A percentile compares a stretch with the other conserved stretches of the same genome.
These are phyloP conservation scores for Malaclemys terrapin DNA, from an alignment of 2,113 vertebrate species.

Conservation along the genomic window DNA sequence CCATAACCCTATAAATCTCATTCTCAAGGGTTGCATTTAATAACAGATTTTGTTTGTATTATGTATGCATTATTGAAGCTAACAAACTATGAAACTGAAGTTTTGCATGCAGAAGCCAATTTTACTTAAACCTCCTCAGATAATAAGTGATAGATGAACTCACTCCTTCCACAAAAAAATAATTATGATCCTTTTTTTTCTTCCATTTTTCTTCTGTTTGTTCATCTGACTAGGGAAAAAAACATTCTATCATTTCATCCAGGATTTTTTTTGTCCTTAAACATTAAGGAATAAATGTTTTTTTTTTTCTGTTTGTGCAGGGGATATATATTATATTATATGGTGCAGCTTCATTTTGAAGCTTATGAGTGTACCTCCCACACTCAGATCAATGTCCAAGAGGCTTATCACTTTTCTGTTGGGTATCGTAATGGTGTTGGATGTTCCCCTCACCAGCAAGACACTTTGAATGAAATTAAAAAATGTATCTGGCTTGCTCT, in stretches of 20 bases:
- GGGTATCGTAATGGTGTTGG: background rate
- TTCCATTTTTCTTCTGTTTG: background rate
- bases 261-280: background rate
- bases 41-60: background rate
- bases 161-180: background rate
- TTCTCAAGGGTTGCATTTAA: background rate
- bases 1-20: background rate
- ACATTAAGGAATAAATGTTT: background rate
- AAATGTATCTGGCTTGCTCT: background rate
- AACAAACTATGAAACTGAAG: background rate
- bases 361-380: background rate
- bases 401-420: background rate
- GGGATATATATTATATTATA: background rate
- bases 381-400: background rate
- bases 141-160: background rate
- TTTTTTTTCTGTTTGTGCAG: background rate
- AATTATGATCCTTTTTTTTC: background rate
- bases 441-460: background rate
- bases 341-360: background rate
- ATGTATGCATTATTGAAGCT: background rate
- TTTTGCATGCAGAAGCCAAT: background rate
- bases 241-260: background rate
- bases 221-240: background rate
- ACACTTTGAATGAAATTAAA: background rate
- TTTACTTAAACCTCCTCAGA: background rate